Evolutionary conservation across 1,140 invertebrate genomes (phyloP).

Genomic region (Magallana angulata): DNA sequence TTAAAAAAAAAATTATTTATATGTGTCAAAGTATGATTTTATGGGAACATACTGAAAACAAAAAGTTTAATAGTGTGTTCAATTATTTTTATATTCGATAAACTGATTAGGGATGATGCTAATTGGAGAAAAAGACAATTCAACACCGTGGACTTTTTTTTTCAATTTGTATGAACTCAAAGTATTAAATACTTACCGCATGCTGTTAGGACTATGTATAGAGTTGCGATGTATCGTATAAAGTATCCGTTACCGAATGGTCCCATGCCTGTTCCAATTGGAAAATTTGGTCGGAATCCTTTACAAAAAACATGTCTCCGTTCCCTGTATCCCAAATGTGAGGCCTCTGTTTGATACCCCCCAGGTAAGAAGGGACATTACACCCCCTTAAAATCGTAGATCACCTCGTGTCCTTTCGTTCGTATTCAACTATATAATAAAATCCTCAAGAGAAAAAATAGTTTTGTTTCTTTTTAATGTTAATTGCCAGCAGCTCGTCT

Average conservation of each 20-base stretch:
- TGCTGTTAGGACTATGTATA: neutral
- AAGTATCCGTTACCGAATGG: slow-evolving; percentile 22
- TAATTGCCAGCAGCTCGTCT: neutral
- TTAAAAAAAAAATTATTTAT: too few relatives aligned
- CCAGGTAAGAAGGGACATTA: slow-evolving; percentile 8
- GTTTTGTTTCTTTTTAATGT: too few relatives aligned
- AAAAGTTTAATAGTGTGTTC: too few relatives aligned
- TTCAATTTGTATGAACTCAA: too few relatives aligned
- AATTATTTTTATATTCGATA: too few relatives aligned
- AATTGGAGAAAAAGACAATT: too few relatives aligned
- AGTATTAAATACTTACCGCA: neutral
- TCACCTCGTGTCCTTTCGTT: neutral
- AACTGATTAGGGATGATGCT: too few relatives aligned
- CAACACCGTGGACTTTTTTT: too few relatives aligned
- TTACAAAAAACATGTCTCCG: slow-evolving; percentile 28
- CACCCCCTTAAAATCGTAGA: neutral
- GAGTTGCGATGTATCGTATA: slow-evolving; percentile 13
- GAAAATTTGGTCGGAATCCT: slow-evolving; percentile 30
- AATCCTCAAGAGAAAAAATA: too few relatives aligned
- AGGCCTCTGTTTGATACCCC: slow-evolving; percentile 13
- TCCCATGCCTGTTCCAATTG: slow-evolving; percentile 32
- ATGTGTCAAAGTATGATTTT: too few relatives aligned
- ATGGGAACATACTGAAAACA: too few relatives aligned
- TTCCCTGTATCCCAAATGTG: slow-evolving; percentile 24
- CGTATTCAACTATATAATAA: neutral